Evolutionary conservation across 1,140 invertebrate genomes (phyloP).

Genomic region (Lepeophtheirus salmonis): DNA sequence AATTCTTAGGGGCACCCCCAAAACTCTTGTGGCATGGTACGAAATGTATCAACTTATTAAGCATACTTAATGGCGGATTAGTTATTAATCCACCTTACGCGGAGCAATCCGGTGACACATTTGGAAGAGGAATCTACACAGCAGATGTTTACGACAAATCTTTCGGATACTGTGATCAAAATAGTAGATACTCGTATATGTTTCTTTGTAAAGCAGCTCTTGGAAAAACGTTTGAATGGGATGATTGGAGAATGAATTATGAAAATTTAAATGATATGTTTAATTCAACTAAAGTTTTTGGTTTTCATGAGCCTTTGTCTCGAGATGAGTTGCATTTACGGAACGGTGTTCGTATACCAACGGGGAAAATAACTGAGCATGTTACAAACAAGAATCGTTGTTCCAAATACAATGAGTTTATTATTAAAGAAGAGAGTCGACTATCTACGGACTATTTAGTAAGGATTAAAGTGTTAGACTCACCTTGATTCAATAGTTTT

Average conservation of each 20-base stretch:
- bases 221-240: background rate
- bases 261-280: background rate
- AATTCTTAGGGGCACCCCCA: conserved; percentile 18
- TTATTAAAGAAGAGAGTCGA: background rate
- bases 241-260: background rate
- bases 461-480: background rate
- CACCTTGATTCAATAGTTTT: no score
- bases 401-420: background rate
- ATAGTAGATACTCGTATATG: background rate
- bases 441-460: background rate
- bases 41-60: conserved; percentile 28
- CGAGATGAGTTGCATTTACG: background rate
- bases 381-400: background rate
- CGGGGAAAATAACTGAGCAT: background rate
- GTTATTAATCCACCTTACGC: conserved; percentile 28
- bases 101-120: conserved; percentile 26
- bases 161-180: background rate
- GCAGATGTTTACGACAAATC: conserved; percentile 14
- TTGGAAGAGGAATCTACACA: conserved; percentile 24
- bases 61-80: conserved; percentile 28
- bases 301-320: background rate
- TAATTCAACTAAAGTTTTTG: background rate
- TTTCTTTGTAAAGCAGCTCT: background rate
- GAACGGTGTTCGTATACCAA: background rate
- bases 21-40: conserved; percentile 32